Evolutionary conservation across 2,888 invertebrate genomes (phyloP).

Genomic region (Amiota mariae): DNA sequence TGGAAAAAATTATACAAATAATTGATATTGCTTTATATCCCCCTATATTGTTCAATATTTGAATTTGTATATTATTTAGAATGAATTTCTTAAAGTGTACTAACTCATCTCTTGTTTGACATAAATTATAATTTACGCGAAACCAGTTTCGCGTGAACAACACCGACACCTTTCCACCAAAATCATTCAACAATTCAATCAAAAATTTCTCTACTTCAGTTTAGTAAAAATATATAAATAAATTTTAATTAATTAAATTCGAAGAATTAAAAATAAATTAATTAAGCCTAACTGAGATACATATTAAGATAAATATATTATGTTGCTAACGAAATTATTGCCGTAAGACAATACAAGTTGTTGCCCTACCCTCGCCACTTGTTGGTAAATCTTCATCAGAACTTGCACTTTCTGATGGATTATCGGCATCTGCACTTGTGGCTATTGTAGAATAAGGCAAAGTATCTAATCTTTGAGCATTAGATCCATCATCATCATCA

Average conservation of each 20-base stretch:
- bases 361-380: background rate
- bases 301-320: too few relatives aligned
- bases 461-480: background rate
- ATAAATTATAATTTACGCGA: background rate
- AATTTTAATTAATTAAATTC: background rate
- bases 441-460: background rate
- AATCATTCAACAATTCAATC: background rate
- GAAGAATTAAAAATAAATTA: background rate
- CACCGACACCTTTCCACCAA: too few relatives aligned
- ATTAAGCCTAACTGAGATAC: background rate
- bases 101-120: too few relatives aligned
- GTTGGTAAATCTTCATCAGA: background rate
- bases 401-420: background rate
- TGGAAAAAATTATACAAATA: too few relatives aligned
- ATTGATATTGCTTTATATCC: too few relatives aligned
- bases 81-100: too few relatives aligned
- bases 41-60: too few relatives aligned
- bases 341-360: slow-evolving; percentile 16
- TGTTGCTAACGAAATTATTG: background rate
- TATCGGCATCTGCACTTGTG: background rate
- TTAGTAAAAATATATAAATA: background rate
- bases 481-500: background rate
- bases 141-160: slow-evolving; percentile 7
- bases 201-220: background rate
- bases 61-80: too few relatives aligned